Evolutionary conservation across 2,113 vertebrate species (phyloP), one percentile per base, ranked within the genome.

Genomic region (Neotoma lepida): DNA sequence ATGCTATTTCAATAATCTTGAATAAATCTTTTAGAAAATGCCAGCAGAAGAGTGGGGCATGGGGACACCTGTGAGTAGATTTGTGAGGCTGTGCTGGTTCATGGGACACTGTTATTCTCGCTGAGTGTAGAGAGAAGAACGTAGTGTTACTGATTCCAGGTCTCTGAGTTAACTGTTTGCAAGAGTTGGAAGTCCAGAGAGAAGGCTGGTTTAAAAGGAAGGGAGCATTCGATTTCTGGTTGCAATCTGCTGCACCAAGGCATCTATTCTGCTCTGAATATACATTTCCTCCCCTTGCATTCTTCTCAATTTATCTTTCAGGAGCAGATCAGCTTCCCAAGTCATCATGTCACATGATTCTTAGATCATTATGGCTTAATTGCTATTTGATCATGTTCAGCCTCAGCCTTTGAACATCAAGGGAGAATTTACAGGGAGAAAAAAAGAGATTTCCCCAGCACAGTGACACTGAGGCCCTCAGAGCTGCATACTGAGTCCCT

Each of bases 321-420:
- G 78, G 63, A 63, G 28, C 91, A 95, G 94, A 70, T 30, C 10
- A 33, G 56, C 35, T 96, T 92, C 93, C 86, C 61, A 14, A 91
- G 77, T 71, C 49, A 35, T 84, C 88, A 33, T 76, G 82, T 74
- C 64, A 24, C 92, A 88, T 95, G 81, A 91, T 89, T 94, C 93
- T 85, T 30, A 81, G 61, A 89, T 94, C 61, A 51, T 92, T 77
- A 49, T 63, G 78, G 89, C 80, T 96, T 97, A 95, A 93, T 96
- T 77, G 96, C 68, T 93, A 56, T 96, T 96, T 90, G 94, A 94
- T 96, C 71, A 58, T 96, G 94, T 91, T 95, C 90, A 95, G 80
- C 71, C 71, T 93, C 54, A 39, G 89, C 64, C 54, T 56, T 94
- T 94, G 35, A 87, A 96, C 61, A 87, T 94, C 94, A 88, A 92